Evolutionary conservation across 2,888 invertebrate genomes (phyloP).

Genomic region (Pteria penguin): DNA sequence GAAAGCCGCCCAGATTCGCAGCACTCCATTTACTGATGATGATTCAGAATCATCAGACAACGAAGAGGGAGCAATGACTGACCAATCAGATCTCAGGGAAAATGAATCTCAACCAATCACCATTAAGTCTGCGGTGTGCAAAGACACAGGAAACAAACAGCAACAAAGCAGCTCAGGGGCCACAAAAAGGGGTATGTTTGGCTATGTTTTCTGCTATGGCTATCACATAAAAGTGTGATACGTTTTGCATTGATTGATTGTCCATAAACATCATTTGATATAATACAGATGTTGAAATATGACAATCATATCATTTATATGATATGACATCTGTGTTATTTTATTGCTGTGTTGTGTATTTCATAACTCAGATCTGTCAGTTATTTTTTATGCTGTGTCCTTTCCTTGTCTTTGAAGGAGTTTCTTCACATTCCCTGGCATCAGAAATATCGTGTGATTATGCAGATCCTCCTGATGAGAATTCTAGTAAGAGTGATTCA

Average conservation of each 20-base stretch:
- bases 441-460: slow-evolving; percentile 94
- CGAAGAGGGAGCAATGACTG: slow-evolving; percentile 82
- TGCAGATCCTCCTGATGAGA: slow-evolving; percentile 94
- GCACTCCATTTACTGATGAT: slow-evolving; percentile 96
- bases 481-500: slow-evolving; percentile 87
- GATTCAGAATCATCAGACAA: slow-evolving; percentile 96
- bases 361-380: neutral
- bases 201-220: too few species aligned
- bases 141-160: slow-evolving; percentile 64
- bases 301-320: too few species aligned
- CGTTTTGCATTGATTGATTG: too few species aligned
- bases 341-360: neutral
- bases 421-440: slow-evolving; percentile 64
- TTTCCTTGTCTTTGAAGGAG: slow-evolving; percentile 51
- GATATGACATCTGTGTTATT: neutral
- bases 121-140: slow-evolving; percentile 62
- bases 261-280: too few species aligned
- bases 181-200: slow-evolving; percentile 72
- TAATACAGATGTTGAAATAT: too few species aligned
- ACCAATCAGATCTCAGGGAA: slow-evolving; percentile 39
- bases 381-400: slow-evolving; percentile 6
- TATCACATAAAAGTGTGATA: too few species aligned
- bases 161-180: slow-evolving; percentile 76
- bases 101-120: slow-evolving; percentile 42
- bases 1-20: slow-evolving; percentile 96